Conservation (phyloP, 2,888 invertebrate genomes). For the Leptopilina myrica region DNA sequence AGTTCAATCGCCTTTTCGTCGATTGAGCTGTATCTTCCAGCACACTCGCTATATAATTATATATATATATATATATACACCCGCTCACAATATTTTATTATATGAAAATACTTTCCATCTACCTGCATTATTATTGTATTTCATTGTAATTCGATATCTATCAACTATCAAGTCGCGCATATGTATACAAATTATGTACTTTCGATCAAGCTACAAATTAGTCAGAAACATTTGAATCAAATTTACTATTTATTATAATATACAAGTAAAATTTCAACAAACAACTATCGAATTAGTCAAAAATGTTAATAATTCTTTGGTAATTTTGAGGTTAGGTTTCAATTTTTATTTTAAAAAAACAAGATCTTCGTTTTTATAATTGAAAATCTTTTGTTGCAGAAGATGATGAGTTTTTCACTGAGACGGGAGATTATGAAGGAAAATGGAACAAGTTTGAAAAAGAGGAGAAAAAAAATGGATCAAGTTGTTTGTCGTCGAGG, state of each 20-base stretch:
- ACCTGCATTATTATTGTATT: background rate
- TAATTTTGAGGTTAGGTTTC: background rate
- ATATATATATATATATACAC: background rate
- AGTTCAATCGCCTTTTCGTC: constrained; percentile 62
- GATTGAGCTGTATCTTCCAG: constrained; percentile 48
- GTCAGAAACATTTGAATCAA: too few relatives aligned
- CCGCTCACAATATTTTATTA: background rate
- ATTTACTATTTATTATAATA: too few relatives aligned
- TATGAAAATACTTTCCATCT: constrained; percentile 26
- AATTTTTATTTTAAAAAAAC: background rate
- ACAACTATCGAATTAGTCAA: too few relatives aligned
- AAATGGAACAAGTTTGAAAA: background rate
- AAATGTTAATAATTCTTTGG: background rate
- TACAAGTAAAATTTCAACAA: too few relatives aligned
- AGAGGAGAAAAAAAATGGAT: background rate
- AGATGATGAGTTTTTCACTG: too few relatives aligned
- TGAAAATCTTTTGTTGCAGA: too few relatives aligned
- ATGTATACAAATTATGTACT: too few relatives aligned
- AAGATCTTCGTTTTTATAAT: too few relatives aligned
- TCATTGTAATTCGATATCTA: background rate
- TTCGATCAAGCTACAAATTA: too few relatives aligned
- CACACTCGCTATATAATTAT: constrained; percentile 20
- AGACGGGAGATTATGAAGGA: too few relatives aligned
- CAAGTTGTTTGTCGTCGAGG: too few relatives aligned
- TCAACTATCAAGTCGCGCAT: constrained; percentile 2